Base-by-base conservation (phyloP, 2,113 vertebrate species). In the Elephantulus edwardii region DNA sequence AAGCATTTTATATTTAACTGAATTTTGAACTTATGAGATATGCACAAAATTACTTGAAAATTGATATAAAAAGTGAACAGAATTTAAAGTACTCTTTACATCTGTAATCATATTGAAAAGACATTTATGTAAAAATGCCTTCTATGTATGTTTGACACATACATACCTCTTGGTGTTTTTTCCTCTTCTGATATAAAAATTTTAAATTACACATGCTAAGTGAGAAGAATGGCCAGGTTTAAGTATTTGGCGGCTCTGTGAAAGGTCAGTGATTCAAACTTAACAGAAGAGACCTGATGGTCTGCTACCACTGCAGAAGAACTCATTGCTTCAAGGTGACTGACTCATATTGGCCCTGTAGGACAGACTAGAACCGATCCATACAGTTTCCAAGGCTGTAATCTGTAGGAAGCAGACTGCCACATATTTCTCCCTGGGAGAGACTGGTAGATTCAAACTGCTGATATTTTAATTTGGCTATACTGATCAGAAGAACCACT, bases 1-100 rank as follows among this genome's bases (percentile, higher is more conserved):
- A 92, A 96, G 92, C 78, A 62, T 58, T 91, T 80, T 60, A 70
- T 28, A 75, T 91, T 66, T 95, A 93, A 91, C 28, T 90, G 89
- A 84, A 84, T 91, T 91, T 93, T 90, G 68, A 83, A 86, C 64
- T 88, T 91, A 86, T 50, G 38, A 93, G 84, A 86, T 33, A 94
- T 48, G 81, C 1, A 60, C 40, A 87, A 84, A 88, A 86, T 54
- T 52, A 91, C 30, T 91, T 91, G 60, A 82, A 93, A 95, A 58
- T 30, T 79, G n/a, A 35, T 84, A 88, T 91, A 77, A 91, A 96
- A 79, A 14, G 19, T 83, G 50, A 91, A 64, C 42, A 40, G 88
- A 64, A 93, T 88, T 50, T 70, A 78, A 91, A 78, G 54, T 62
- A 52, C 8, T 84, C 2, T 95, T 82, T 33, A 52, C 2, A 80